These are phyloP conservation scores for Erannis defoliaria DNA, from an alignment of 2,888 invertebrate species.

Conservation along the genomic window DNA sequence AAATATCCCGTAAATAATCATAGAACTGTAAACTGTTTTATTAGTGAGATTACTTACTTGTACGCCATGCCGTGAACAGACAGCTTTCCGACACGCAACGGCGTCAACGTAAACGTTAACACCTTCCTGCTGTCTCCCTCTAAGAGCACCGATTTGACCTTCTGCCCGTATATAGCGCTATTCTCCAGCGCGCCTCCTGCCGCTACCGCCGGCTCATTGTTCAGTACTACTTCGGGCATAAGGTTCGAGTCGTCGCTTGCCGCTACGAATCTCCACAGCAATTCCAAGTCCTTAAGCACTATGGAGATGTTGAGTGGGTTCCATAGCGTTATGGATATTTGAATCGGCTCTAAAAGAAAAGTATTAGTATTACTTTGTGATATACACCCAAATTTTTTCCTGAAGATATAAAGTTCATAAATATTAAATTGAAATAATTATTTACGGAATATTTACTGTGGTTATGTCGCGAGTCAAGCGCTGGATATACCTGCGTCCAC, in stretches of 20 bases:
- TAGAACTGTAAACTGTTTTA: too few relatives aligned
- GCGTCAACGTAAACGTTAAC: conserved; percentile 90
- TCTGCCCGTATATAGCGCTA: conserved; percentile 85
- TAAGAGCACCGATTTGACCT: conserved; percentile 84
- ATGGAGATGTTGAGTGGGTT: conserved; percentile 92
- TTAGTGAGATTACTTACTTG: conserved; percentile 70
- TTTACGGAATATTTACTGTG: too few relatives aligned
- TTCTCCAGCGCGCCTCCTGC: conserved; percentile 64
- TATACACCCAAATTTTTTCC: background rate
- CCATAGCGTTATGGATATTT: conserved; percentile 90
- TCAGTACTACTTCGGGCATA: conserved; percentile 54
- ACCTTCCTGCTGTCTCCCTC: conserved; percentile 88
- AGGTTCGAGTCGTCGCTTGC: conserved; percentile 56
- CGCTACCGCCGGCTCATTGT: conserved; percentile 70
- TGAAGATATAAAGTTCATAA: background rate
- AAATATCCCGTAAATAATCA: too few relatives aligned
- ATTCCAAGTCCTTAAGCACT: conserved; percentile 89
- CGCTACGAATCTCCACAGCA: conserved; percentile 90
- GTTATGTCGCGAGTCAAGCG: too few relatives aligned
- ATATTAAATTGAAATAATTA: background rate
- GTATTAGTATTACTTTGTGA: background rate
- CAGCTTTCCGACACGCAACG: conserved; percentile 91
- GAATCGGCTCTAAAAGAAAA: conserved; percentile 90
- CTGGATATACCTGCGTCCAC: too few relatives aligned
- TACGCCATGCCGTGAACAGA: conserved; percentile 91